Evolutionary conservation across 1,140 invertebrate species (phyloP).

Genomic region (Holotrichia oblita): DNA sequence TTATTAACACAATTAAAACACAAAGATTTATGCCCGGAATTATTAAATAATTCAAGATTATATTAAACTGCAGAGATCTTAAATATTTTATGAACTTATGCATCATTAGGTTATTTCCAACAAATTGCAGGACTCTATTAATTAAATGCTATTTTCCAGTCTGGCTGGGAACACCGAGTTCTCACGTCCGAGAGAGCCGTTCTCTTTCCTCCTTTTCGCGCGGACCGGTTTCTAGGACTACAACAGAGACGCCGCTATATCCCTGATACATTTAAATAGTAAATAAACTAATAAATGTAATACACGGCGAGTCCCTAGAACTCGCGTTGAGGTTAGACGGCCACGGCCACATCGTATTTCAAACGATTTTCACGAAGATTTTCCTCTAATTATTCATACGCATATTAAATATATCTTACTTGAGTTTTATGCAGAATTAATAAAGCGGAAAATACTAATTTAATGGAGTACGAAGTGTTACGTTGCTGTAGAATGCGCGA

Average conservation of each 20-base stretch:
- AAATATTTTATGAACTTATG: slow-evolving; percentile 41
- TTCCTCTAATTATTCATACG: slow-evolving; percentile 47
- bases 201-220: not conserved
- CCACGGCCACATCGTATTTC: slow-evolving; percentile 48
- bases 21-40: not conserved
- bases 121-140: slow-evolving; percentile 41
- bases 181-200: not conserved
- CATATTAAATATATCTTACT: slow-evolving; percentile 24
- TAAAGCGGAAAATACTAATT: slow-evolving; percentile 17
- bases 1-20: slow-evolving; percentile 24
- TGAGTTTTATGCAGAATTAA: slow-evolving; percentile 29
- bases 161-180: not conserved
- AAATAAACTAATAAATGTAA: slow-evolving; percentile 48
- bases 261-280: slow-evolving; percentile 38
- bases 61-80: slow-evolving; percentile 40
- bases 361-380: slow-evolving; percentile 49
- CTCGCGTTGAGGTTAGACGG: slow-evolving; percentile 47
- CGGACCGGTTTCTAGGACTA: not conserved
- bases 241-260: slow-evolving; percentile 8
- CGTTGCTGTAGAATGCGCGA: not conserved
- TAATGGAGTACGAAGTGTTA: slow-evolving; percentile 2
- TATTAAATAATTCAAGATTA: slow-evolving; percentile 31
- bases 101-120: slow-evolving; percentile 39
- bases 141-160: slow-evolving; percentile 39
- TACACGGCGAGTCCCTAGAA: slow-evolving; percentile 44